Evolutionary conservation across 2,888 invertebrate genomes (phyloP).

Genomic region (Mesoligia furuncula): DNA sequence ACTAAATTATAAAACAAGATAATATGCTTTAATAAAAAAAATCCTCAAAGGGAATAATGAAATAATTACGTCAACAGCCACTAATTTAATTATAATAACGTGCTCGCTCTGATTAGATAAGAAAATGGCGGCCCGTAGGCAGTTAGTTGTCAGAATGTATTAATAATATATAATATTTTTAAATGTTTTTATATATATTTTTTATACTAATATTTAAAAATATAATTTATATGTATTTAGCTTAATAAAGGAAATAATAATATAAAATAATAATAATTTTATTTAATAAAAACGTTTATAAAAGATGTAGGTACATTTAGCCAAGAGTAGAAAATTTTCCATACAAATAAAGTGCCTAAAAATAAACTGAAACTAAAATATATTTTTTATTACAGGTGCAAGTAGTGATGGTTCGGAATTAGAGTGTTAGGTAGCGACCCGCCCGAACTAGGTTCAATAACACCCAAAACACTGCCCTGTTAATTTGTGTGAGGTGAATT

Average conservation of each 20-base stretch:
- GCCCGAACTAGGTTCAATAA: not conserved
- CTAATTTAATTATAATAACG: constrained; percentile 60
- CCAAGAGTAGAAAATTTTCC: not conserved
- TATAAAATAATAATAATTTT: too few species aligned
- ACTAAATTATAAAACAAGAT: not conserved
- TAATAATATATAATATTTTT: too few species aligned
- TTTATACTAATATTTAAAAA: too few species aligned
- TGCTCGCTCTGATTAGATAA: constrained; percentile 50
- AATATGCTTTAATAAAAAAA: constrained; percentile 23
- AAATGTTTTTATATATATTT: too few species aligned
- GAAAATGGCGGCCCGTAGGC: constrained; percentile 19
- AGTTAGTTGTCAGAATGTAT: constrained; percentile 22
- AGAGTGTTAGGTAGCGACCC: not conserved
- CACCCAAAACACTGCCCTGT: constrained; percentile 16
- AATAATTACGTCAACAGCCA: constrained; percentile 50
- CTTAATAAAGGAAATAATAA: too few species aligned
- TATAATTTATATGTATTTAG: too few species aligned
- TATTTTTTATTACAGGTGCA: not conserved
- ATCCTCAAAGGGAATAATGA: constrained; percentile 8
- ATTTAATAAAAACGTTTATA: not conserved
- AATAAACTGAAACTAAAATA: too few species aligned
- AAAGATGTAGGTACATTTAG: not conserved
- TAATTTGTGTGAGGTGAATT: constrained; percentile 9
- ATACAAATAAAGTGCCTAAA: too few species aligned
- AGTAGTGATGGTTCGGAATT: not conserved